Conservation (phyloP, 2,113 vertebrate species). For the Triplophysa dalaica region DNA sequence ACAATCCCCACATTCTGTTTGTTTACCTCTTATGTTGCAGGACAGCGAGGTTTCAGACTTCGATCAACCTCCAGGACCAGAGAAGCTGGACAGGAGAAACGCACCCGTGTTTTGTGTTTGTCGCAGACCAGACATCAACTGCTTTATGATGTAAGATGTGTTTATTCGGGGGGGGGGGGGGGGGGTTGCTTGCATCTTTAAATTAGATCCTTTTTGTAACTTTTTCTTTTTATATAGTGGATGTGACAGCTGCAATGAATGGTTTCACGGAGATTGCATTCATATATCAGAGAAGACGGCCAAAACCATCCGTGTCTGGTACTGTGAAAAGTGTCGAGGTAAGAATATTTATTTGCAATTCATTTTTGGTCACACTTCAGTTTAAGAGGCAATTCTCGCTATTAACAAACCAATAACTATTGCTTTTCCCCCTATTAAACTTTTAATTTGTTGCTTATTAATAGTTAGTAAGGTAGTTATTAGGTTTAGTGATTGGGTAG, state of each 20-base stretch:
- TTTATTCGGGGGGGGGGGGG: not conserved
- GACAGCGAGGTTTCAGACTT: conserved; percentile 69
- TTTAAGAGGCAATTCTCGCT: too few species aligned
- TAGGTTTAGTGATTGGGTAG: too few species aligned
- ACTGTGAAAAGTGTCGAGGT: conserved; percentile 88
- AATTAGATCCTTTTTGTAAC: not conserved
- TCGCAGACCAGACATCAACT: conserved; percentile 88
- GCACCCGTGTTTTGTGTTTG: conserved; percentile 86
- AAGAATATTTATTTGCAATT: conserved; percentile 32
- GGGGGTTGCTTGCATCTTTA: too few species aligned
- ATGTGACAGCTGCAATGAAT: conserved; percentile 91
- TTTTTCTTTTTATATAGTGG: conserved; percentile 71
- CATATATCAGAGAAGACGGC: conserved; percentile 91
- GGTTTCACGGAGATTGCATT: conserved; percentile 93
- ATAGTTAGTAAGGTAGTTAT: too few species aligned
- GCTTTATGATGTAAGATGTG: conserved; percentile 87
- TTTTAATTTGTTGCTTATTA: too few species aligned
- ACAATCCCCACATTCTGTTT: not conserved
- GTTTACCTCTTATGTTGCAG: conserved; percentile 40
- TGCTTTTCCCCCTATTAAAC: too few species aligned
- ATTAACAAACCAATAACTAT: too few species aligned
- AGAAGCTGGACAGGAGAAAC: conserved; percentile 64
- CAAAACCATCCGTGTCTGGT: conserved; percentile 91
- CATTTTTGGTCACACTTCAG: not conserved
- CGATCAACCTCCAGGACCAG: conserved; percentile 60